A percentile compares a stretch with the other conserved stretches of the same genome.
Conservation (phyloP, 2,797 vertebrate species). For the Enteromius treurensis region DNA sequence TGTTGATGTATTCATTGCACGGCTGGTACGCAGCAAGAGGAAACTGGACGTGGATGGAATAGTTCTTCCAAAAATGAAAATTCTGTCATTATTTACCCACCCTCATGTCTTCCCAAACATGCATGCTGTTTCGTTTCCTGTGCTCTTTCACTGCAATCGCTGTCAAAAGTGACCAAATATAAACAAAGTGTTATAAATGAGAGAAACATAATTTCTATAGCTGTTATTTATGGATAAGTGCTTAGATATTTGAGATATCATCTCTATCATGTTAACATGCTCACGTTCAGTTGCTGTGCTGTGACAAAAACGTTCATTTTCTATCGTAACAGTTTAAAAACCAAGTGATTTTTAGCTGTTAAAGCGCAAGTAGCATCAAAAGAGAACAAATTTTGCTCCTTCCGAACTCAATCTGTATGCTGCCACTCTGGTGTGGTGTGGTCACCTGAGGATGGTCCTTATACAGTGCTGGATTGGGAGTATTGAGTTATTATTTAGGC, state of each 20-base stretch:
- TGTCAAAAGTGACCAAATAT: neutral
- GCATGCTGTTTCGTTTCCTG: neutral
- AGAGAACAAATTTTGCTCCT: neutral
- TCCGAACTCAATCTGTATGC: neutral
- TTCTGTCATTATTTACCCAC: neutral
- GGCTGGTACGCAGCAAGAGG: neutral
- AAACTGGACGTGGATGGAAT: neutral
- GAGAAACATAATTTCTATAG: neutral
- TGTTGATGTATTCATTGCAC: conserved; percentile 19
- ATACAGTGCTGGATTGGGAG: neutral
- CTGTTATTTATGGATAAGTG: neutral
- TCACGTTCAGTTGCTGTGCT: neutral
- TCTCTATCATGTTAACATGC: neutral
- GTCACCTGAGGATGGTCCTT: neutral
- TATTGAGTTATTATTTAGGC: neutral
- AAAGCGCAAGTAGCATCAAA: neutral
- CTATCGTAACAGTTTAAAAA: no score
- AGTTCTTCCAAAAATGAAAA: neutral
- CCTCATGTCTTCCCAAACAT: neutral
- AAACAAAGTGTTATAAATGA: neutral
- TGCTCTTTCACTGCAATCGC: neutral
- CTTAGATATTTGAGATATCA: neutral
- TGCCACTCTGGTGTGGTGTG: no score
- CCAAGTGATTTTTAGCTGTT: neutral
- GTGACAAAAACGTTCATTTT: neutral